Evolutionary conservation across 2,888 invertebrate genomes (phyloP).

Genomic region (Ormyrus thymus): DNA sequence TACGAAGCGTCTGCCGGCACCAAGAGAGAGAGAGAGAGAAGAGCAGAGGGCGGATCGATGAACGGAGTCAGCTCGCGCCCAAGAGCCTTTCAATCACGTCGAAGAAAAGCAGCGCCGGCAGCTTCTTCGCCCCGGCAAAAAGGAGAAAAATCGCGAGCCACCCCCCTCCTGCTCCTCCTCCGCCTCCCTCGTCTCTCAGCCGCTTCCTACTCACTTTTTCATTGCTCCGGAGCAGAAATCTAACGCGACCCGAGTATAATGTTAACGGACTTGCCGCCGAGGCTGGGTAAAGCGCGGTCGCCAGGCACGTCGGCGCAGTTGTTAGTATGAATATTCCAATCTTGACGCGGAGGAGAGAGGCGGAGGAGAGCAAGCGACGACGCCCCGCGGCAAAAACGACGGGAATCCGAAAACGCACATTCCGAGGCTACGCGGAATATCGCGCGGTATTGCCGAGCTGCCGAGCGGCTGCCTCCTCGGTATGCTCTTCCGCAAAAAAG

Average conservation of each 20-base stretch:
- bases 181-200: too few species aligned
- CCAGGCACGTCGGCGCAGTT: background rate
- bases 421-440: conserved; percentile 1
- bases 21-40: background rate
- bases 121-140: background rate
- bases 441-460: background rate
- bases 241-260: background rate
- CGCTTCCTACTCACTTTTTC: too few species aligned
- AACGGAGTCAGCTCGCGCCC: background rate
- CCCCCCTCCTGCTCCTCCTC: too few species aligned
- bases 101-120: background rate
- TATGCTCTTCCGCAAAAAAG: too few species aligned
- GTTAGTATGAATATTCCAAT: conserved; percentile 31
- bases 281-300: background rate
- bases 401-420: conserved; percentile 20
- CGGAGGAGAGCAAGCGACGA: background rate
- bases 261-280: conserved; percentile 9
- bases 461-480: too few species aligned
- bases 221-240: too few species aligned
- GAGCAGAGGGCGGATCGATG: conserved; percentile 23
- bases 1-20: conserved; percentile 12
- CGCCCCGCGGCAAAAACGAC: conserved; percentile 19
- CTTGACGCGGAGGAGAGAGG: background rate
- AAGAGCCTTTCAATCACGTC: conserved; percentile 29
- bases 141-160: too few species aligned